A percentile compares a stretch with the other conserved stretches of the same genome.
These are phyloP conservation scores for Amphiura filiformis DNA, from an alignment of 35 echinoderm and acorn worm species.

Conservation along the genomic window DNA sequence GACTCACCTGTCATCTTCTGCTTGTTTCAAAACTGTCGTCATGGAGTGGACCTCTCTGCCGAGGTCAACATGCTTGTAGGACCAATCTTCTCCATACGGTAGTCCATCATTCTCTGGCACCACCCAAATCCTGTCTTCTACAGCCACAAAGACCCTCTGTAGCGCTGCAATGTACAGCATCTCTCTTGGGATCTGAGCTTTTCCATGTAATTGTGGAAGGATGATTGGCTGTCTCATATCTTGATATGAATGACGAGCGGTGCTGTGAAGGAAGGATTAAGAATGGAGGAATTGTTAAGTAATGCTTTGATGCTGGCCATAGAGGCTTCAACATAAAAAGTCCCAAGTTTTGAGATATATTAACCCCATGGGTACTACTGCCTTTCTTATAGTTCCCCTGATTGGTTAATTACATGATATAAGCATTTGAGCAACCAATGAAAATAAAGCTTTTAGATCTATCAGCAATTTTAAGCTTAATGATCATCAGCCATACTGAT, in stretches of 20 bases:
- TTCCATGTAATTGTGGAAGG: slow-evolving; percentile 59
- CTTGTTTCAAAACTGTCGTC: slow-evolving; percentile 25
- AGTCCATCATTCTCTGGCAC: slow-evolving; percentile 53
- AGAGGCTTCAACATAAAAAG: too few species aligned
- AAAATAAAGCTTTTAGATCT: too few species aligned
- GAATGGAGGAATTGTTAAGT: not conserved
- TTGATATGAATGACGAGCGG: slow-evolving; percentile 29
- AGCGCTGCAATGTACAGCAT: slow-evolving; percentile 67
- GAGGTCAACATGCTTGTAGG: slow-evolving; percentile 63
- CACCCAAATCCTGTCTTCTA: slow-evolving; percentile 60
- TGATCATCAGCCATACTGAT: too few species aligned
- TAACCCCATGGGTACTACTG: too few species aligned
- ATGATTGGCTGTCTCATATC: slow-evolving; percentile 25
- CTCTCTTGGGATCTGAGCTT: slow-evolving; percentile 24
- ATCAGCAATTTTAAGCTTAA: too few species aligned
- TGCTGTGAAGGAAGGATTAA: not conserved
- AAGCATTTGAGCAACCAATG: too few species aligned
- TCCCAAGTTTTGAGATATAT: too few species aligned
- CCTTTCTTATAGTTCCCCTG: too few species aligned
- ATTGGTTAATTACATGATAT: too few species aligned
- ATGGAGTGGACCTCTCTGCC: slow-evolving; percentile 57
- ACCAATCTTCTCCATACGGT: slow-evolving; percentile 28
- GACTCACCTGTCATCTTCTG: slow-evolving; percentile 40
- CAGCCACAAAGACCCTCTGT: slow-evolving; percentile 65
- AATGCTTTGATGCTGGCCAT: too few species aligned